phyloP scores from a whole-genome alignment of 2,888 invertebrate species.

The Cheilosia grossa region DNA sequence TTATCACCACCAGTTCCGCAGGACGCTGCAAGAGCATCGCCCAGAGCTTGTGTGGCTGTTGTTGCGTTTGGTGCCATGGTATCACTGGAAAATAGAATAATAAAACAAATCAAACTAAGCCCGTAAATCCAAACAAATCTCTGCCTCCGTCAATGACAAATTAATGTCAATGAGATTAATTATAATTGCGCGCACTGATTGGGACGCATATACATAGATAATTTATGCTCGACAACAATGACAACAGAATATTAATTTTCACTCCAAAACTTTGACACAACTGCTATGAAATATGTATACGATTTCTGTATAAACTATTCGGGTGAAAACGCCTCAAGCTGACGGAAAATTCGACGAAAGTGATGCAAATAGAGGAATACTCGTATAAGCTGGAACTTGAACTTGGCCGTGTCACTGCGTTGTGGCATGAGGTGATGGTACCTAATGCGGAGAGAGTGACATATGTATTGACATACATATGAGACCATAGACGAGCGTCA shows the following conservation, averaged over 20 bases:
- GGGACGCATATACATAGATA: not conserved
- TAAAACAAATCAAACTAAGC: slow-evolving; percentile 1
- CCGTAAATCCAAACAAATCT: not conserved
- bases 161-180: slow-evolving; percentile 8
- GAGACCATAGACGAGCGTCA: not conserved
- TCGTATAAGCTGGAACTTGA: slow-evolving; percentile 7
- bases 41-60: slow-evolving; percentile 82
- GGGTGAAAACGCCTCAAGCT: not conserved
- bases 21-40: slow-evolving; percentile 78
- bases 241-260: not conserved
- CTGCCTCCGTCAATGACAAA: not conserved
- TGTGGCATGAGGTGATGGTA: slow-evolving; percentile 9
- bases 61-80: slow-evolving; percentile 80
- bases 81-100: slow-evolving; percentile 59
- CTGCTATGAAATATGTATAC: not conserved
- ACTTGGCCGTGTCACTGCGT: slow-evolving; percentile 27
- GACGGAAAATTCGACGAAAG: slow-evolving; percentile 4
- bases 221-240: not conserved
- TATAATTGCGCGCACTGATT: slow-evolving; percentile 1
- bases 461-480: not conserved
- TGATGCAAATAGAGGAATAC: not conserved
- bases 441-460: slow-evolving; percentile 11
- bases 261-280: not conserved
- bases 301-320: not conserved
- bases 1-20: slow-evolving; percentile 78